Evolutionary conservation across 2,797 vertebrate species (phyloP), one percentile per base, ranked within the genome.

Genomic region (Knipowitschia caucasica): DNA sequence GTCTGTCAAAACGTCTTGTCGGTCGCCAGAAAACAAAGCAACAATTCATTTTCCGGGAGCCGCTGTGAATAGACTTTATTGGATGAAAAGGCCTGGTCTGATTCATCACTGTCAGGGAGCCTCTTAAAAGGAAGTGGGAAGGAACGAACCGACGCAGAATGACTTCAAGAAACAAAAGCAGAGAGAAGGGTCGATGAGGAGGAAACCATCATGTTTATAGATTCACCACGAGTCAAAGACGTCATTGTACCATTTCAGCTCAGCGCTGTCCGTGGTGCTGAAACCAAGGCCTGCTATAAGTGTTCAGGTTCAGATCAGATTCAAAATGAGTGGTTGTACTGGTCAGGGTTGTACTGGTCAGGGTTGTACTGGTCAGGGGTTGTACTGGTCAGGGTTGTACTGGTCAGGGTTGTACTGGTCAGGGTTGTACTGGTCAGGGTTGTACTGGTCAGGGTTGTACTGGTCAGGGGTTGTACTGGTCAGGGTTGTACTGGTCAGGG

Each of bases 191-290:
- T 61, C 33, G 49, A 53, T 49, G 15, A 59, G 21, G 20, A 21
- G 40, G 53, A 27, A 23, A 50, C 50, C 34, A 23, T 53, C 34
- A 46, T 27, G 63, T 67, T 64, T 62, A 55, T 63, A 53, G 54
- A 67, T 71, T 65, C 14, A 18, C 40, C 50, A 15, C 23, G 8
- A 20, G 42, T 40, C 53, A 57, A 52, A 42, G n/a, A 20, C 21
- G 50, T 43, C 53, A 45, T 38, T 35, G 57, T 64, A 59, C 39
- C 40, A 17, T 58, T 11, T 46, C 52, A 50, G 54, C 35, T 23
- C 12, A 14, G 2, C 21, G 40, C 40, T 43, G 40, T 43, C 40
- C 40, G n/a, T 14, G 40, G 40, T 43, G 12, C 40, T 43, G 40
- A 43, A 43, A 25, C 36, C 1, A 15, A 4, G 5, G 21, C 18